Evolutionary conservation across 2,113 vertebrate genomes (phyloP), one percentile per base, ranked within the genome.

Genomic region (Toxostoma redivivum): DNA sequence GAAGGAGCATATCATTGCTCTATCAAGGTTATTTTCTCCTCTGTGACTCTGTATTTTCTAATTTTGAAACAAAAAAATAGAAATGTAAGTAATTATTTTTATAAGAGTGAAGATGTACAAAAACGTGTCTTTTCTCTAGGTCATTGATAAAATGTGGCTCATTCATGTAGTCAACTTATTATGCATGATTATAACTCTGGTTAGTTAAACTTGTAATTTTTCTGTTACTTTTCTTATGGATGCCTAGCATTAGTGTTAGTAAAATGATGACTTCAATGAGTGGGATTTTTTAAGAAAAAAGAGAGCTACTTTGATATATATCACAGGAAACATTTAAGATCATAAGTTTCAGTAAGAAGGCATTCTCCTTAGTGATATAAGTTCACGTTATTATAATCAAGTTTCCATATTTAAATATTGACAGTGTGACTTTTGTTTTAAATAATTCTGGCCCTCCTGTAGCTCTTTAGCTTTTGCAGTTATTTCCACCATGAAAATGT

Each of bases 141-240:
- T 79, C 27, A 25, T 64, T 82, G 42, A 20, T 8, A 50, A 30
- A 88, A 37, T 37, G 24, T 47, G 10, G 31, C 28, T 87, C 1
- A 0, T 72, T 56, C 5, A 14, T 45, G 25, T 25, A 42, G 18
- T 31, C 53, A 28, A 67, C 40, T 21, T 94, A 33, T 24, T 72
- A 64, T 35, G 14, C 20, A 54, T 56, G 31, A 90, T 83, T 81
- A 87, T 38, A 79, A 60, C 14, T 71, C 69, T 95, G 42, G 40
- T 86, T 97, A 96, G 95, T 97, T 96, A 95, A 86, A 90, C 33
- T 67, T 86, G 65, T 4, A 6, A 81, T 92, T 98, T 97, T 96
- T 96, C 84, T 92, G 54, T 94, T 96, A 50, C 71, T 95, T 97
- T 97, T 70, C 62, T 18, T 64, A 80, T 71, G 57, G 83, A 86